Evolutionary conservation across 2,888 invertebrate genomes (phyloP), one percentile per base, ranked within the genome.

Genomic region (Parnassius glacialis): DNA sequence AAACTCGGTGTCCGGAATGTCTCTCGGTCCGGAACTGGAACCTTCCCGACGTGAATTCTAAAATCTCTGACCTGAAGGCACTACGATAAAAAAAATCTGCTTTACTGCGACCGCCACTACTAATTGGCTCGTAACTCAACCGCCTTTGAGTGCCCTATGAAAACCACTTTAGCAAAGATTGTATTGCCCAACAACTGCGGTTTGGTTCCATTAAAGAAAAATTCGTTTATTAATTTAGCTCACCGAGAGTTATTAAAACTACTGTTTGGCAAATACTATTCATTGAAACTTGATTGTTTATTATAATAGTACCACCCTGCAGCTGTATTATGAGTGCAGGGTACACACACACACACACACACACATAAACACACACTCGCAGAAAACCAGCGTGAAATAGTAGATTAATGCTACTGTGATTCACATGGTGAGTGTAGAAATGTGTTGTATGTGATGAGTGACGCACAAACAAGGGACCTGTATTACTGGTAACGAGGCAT

Each of bases 51-150:
- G 34, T 3, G 25, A 10, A n/a, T 51, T 57, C 61, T 60, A 64
- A 57, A 67, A 62, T 56, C 62, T 61, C 57, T 51, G 42, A 60
- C 52, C 43, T 50, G 50, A 61, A 65, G 63, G 61, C 52, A 16
- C 54, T 42, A 55, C 57, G 45, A 63, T 62, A 66, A 64, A 65
- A 64, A 65, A 68, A 65, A 61, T 61, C 58, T 71, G 72, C 70
- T 71, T 34, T 71, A 71, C 55, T 11, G 69, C 67, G 70, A 62
- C 65, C 66, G 65, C 61, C 62, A 34, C 34, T 70, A 69, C 75
- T 81, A 80, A 80, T 81, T 81, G 78, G 79, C 74, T 72, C 75
- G 70, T 74, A 78, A 76, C 74, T 76, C 66, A 66, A 66, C 73
- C 65, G 64, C 68, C 69, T 70, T 70, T 53, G 48, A 51, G 41